Base-by-base conservation (phyloP, 1,140 invertebrate species). In the Neelides sp. region DNA sequence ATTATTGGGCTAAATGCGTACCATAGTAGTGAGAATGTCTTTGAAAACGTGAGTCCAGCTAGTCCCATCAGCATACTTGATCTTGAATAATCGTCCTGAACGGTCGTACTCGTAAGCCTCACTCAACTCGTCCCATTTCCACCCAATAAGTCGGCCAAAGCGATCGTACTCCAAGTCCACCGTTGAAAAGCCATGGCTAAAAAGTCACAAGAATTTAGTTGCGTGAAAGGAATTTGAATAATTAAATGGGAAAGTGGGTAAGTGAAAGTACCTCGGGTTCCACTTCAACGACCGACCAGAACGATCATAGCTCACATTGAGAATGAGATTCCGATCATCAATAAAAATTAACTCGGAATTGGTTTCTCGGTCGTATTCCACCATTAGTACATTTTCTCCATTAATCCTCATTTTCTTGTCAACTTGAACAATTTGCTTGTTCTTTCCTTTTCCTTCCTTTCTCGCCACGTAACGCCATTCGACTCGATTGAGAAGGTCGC, bases 381-480 rank as follows among this genome's bases (percentile, higher is more conserved):
- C 70, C 0, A 87, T 88, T 10, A 96, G 68, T 0, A 94, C 72
- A 65, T 91, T 87, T 64, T 92, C 87, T 0, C 91, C 90, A 62
- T 94, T 93, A 0, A 93, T 83, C 40, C 85, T 69, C 19, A 91
- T 68, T 64, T 85, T 85, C 27, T 83, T 75, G 10, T 85, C 86
- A 24, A 90, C 81, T 69, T 89, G 83, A 0, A 80, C 78, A 2
- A 87, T 75, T 55, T 52, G 61, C 43, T 72, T 74, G 59, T 67
- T 65, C 46, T 55, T 63, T 2, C 61, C 65, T 32, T 57, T 51
- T 2, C 75, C 75, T 59, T 79, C 67, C 49, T 79, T 77, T 35
- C 82, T 66, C 19, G 86, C 69, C 66, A 88, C 89, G 66, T 94
- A 96, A 34, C 88, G 74, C 91, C 92, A 96, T 69, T 95, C 90